Evolutionary conservation across 2,888 invertebrate species (phyloP), one percentile per base, ranked within the genome.

Genomic region (Bimastos eiseni): DNA sequence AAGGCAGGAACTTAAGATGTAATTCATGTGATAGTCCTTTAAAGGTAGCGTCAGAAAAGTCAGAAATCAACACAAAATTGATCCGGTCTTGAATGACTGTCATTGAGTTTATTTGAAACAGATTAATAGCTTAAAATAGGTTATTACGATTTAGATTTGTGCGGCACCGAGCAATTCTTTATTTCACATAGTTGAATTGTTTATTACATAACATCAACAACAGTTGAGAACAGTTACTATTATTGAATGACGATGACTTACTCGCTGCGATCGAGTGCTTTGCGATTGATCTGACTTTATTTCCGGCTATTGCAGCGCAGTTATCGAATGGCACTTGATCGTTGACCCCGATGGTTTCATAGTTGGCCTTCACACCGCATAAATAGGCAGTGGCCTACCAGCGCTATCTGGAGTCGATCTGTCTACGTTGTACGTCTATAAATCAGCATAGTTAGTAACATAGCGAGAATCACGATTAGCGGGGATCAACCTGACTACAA

Each of bases 361-460:
- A 97, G 95, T 98, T 98, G 0, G 96, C 96, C 95, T 98, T 98
- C 0, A 97, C 97, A 0, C 98, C 98, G 89, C 96, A 96, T 93
- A 98, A 97, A 90, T 98, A 95, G 0, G 98, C 98, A 0, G 98
- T 98, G 0, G 97, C 98, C 0, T 97, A 89, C 97, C 97, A 0
- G 98, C 97, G 0, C 98, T 98, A 94, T 98, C 98, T 0, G 98
- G 97, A 0, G 98, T 97, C 96, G 97, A 97, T 94, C 97, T 97
- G 94, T 98, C 96, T 0, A 97, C 97, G 91, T 97, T 97, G 94
- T 98, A 98, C 0, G 98, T 98, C 98, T 98, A 95, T 34, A 91
- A 89, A 44, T n/a, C 13, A 70, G 70, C 17, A 17, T 21, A 89
- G 8, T 6, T 84, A 90, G 21, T 49, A 24, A 70, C 55, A 55